A percentile compares a stretch with the other conserved stretches of the same genome.
Evolutionary conservation across 2,888 invertebrate species (phyloP).

Genomic region (Oscheius myriophilus): DNA sequence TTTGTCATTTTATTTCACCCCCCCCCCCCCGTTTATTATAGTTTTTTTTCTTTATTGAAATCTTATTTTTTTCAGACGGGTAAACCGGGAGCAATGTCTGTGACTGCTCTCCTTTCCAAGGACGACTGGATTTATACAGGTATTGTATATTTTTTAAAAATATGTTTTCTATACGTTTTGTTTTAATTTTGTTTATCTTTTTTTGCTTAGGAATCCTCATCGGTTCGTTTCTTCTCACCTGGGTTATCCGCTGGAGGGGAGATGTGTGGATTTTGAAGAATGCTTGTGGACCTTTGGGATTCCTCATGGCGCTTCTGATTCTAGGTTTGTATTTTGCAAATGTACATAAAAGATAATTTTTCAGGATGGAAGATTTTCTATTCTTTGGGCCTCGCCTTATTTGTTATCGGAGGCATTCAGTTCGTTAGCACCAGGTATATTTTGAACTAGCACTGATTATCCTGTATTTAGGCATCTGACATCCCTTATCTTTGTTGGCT

Average conservation of each 20-base stretch:
- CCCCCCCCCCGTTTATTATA: too few species aligned
- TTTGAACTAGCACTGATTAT: not conserved
- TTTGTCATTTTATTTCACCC: too few species aligned
- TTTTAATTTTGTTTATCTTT: not conserved
- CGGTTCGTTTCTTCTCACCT: conserved; percentile 39
- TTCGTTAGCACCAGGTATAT: conserved; percentile 35
- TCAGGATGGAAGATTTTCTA: conserved; percentile 56
- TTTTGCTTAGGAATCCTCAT: conserved; percentile 32
- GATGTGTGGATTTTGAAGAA: conserved; percentile 19
- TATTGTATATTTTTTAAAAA: not conserved
- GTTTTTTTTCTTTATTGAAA: not conserved
- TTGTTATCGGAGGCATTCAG: conserved; percentile 48
- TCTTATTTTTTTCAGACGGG: too few species aligned
- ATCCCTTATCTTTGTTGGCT: conserved; percentile 76
- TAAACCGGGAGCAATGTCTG: too few species aligned
- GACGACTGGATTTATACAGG: conserved; percentile 60
- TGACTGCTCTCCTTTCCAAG: conserved; percentile 34
- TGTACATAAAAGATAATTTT: not conserved
- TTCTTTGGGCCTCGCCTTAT: conserved; percentile 53
- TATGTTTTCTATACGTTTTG: too few species aligned
- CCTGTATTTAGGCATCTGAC: conserved; percentile 25
- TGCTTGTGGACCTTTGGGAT: conserved; percentile 60
- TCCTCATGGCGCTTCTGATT: conserved; percentile 52
- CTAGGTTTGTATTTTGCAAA: conserved; percentile 35
- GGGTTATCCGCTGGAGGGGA: conserved; percentile 30